A percentile compares a stretch with the other conserved stretches of the same genome.
Conservation (phyloP, 2,888 invertebrate species). For the Zygogramma bicolorata region DNA sequence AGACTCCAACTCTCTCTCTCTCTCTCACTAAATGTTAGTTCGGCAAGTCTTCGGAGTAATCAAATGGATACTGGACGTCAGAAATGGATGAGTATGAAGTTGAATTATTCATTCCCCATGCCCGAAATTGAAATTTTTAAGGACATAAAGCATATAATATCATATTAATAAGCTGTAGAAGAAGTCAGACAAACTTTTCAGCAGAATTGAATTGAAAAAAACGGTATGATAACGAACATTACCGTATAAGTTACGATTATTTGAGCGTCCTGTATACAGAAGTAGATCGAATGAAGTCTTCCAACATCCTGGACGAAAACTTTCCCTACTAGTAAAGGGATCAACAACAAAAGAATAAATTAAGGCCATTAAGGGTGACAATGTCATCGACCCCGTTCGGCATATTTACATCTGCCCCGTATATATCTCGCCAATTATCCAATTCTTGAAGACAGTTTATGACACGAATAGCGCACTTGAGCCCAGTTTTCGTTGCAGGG, state of each 20-base stretch:
- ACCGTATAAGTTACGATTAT: not conserved
- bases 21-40: too few species aligned
- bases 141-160: too few species aligned
- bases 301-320: not conserved
- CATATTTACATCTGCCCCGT: not conserved
- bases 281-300: not conserved
- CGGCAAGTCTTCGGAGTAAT: too few species aligned
- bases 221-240: too few species aligned
- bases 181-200: too few species aligned
- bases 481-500: constrained; percentile 6
- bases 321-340: not conserved
- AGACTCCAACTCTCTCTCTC: too few species aligned
- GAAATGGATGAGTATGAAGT: too few species aligned
- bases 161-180: too few species aligned
- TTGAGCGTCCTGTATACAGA: not conserved
- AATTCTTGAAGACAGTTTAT: constrained; percentile 4
- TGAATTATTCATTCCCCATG: too few species aligned
- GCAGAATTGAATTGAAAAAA: too few species aligned
- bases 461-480: not conserved
- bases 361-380: not conserved
- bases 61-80: too few species aligned
- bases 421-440: not conserved
- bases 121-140: too few species aligned
- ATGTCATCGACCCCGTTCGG: not conserved
- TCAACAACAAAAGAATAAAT: not conserved